Percentiles rank a stretch among this genome's conserved stretches.
Evolutionary conservation across 2,113 vertebrate genomes (phyloP).

Genomic region (Shinisaurus crocodilurus): DNA sequence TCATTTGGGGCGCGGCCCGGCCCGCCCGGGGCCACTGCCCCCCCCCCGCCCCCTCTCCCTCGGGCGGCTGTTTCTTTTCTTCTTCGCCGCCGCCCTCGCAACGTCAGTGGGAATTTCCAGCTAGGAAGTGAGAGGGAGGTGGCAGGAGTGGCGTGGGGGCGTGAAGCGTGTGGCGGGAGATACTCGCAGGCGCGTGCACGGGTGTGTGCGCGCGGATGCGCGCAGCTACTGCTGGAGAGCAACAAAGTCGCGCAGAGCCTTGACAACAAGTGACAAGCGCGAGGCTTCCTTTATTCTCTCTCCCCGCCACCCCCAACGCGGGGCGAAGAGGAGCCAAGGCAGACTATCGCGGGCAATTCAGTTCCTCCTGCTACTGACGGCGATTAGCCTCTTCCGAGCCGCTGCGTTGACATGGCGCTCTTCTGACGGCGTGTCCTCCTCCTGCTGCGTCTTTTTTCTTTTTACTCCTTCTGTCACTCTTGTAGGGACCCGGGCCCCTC

Average conservation of each 20-base stretch:
- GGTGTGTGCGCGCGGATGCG: background rate
- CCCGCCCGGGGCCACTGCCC: background rate
- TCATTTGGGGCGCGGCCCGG: too few species aligned
- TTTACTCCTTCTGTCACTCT: background rate
- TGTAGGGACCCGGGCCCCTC: background rate
- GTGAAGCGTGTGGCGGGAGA: background rate
- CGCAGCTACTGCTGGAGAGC: background rate
- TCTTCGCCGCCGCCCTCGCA: background rate
- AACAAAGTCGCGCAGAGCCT: background rate
- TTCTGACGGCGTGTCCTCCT: background rate
- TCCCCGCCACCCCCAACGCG: too few species aligned
- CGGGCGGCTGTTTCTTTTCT: background rate
- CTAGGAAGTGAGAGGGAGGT: constrained; percentile 57
- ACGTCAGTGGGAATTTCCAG: constrained; percentile 70
- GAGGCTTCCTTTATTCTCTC: background rate
- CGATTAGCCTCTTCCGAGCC: background rate
- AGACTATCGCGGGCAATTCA: background rate
- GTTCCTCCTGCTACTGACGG: background rate
- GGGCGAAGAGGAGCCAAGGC: constrained; percentile 27
- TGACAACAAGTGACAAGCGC: background rate
- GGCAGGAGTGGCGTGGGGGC: background rate
- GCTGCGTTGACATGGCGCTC: background rate
- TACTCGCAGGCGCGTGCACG: background rate
- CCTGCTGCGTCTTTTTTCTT: background rate
- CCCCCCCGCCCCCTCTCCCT: background rate